Conservation (phyloP, 30 jellyfish, hydroid and myxozoan genomes). For the Mastigias papua region DNA sequence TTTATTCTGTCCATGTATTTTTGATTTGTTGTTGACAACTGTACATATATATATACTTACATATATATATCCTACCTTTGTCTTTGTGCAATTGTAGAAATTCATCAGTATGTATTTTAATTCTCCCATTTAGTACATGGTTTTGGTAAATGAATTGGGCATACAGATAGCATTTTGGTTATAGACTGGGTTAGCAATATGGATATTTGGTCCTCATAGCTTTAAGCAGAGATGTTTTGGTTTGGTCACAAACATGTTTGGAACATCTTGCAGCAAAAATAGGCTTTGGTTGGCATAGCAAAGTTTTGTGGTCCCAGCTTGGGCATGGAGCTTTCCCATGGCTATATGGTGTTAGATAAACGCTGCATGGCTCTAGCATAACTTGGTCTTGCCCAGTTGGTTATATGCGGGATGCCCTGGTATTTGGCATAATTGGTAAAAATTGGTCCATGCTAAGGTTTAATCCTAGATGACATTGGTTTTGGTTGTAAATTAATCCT, state of each 20-base stretch:
- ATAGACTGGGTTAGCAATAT: conserved; percentile 52
- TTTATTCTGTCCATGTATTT: too few species aligned
- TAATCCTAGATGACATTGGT: conserved; percentile 19
- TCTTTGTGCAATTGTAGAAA: background rate
- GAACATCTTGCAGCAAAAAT: conserved; percentile 7
- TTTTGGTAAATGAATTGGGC: conserved; percentile 72
- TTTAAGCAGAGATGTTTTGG: conserved; percentile 11
- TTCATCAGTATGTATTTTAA: background rate
- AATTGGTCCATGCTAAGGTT: conserved; percentile 15
- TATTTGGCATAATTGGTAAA: conserved; percentile 8
- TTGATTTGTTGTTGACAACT: too few species aligned
- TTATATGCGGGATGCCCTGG: conserved; percentile 2
- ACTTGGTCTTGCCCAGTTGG: conserved; percentile 17
- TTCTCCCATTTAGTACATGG: conserved; percentile 67
- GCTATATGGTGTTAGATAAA: conserved; percentile 5
- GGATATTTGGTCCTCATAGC: conserved; percentile 35
- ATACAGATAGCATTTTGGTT: conserved; percentile 30
- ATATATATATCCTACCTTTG: too few species aligned
- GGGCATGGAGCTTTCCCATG: background rate
- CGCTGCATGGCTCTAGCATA: conserved; percentile 3
- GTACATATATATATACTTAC: background rate
- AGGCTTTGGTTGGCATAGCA: conserved; percentile 60
- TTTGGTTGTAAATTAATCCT: background rate
- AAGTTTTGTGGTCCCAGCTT: background rate
- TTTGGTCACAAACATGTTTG: conserved; percentile 49